Evolutionary conservation across 2,888 invertebrate species (phyloP), one percentile per base, ranked within the genome.

Genomic region (Mesorhabditis spiculigera): DNA sequence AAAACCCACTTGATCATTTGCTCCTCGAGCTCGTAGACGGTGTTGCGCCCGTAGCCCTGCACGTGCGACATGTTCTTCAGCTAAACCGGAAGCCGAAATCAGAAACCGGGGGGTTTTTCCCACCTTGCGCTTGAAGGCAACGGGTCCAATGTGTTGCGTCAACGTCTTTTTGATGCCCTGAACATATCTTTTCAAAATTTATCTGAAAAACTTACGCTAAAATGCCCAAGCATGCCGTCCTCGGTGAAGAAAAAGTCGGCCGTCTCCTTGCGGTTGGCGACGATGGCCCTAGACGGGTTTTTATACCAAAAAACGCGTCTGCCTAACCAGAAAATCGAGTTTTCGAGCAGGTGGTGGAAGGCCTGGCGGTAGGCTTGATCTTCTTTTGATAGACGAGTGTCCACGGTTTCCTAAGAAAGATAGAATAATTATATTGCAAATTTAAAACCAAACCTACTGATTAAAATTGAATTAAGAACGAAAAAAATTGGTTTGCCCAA

Each of bases 31-130:
- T 87, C 87, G 5, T 79, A 73, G 28, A 74, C 73, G 3, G 82
- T 78, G 75, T 87, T 86, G 5, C 87, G 78, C 4, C 87, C 87
- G 28, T 87, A 86, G 8, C 87, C 87, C 61, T 87, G 87, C 6
- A 74, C 72, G 63, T 70, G 45, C 45, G 64, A 6, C 5, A 6
- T 45, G 41, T 64, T 71, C 43, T 73, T 80, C 8, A 83, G 42
- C 78, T 78, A 61, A 8, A 78, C 68, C 13, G 65, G 28, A 28
- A 28, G 28, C 28, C 28, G 28, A 28, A 28, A 28, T 28, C 28
- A 28, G 28, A 28, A 28, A 28, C 28, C 28, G 28, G 28, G 3
- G 13, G 28, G 58, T 3, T 50, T 50, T n/a, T n/a, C 58, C n/a
- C 3, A 50, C 58, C 58, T 50, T 50, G 8, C n/a, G 41, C 43